Evolutionary conservation across 2,113 vertebrate species (phyloP), one percentile per base, ranked within the genome.

Genomic region (mouse (Mus musculus)): DNA sequence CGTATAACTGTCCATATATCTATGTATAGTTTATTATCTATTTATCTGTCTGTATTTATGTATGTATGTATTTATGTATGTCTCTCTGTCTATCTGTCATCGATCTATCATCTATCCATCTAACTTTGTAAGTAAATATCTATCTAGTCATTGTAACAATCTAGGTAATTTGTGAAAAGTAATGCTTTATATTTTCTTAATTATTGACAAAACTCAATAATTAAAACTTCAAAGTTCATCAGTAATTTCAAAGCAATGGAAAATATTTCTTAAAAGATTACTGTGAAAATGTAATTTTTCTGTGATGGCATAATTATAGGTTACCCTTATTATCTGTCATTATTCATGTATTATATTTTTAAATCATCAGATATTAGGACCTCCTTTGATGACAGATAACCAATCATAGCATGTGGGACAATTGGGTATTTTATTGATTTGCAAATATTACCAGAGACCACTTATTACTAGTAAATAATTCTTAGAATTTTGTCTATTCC

Each of bases 121-220:
- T 61, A 61, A 30, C 9, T 67, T 30, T 67, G 36, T 72, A 65
- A 65, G 26, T 65, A 65, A 3, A 65, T 65, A 24, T 42, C n/a
- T 73, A 22, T n/a, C 1, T 8, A 82, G 33, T 59, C 59, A 39
- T 26, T 82, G 20, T n/a, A 61, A 82, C 22, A 61, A 28, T 39
- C 80, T 82, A 61, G 33, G 56, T 84, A 63, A 39, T 36, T 61
- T 42, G 16, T 84, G 26, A 39, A 95, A 73, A 75, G 12, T 73
- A 71, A 36, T 61, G 10, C 12, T 81, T 2, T 54, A 24, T 42
- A 30, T 61, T 87, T 94, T 93, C 59, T 96, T 42, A 93, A 0
- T 85, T 92, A 65, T 75, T 86, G 9, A 11, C 80, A 88, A 92
- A 86, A 24, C 3, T 87, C 89, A 89, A 4, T 75, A 92, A 90